phyloP scores from a whole-genome alignment of 2,888 invertebrate species.

The Rhagophthalmus giganteus region DNA sequence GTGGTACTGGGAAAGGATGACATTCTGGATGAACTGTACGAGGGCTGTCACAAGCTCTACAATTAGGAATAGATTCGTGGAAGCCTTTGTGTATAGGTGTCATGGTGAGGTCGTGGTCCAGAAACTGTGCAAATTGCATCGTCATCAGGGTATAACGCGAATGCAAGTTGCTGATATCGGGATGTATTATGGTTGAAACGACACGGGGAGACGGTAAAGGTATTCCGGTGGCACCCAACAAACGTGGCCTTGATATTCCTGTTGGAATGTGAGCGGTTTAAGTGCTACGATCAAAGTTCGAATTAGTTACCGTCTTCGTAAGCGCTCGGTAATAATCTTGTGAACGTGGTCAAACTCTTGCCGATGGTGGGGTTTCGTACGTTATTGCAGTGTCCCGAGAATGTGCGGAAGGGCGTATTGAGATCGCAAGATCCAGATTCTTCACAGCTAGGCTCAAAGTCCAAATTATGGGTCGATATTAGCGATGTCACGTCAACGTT shows the following conservation, averaged over 20 bases:
- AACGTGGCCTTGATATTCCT: constrained; percentile 80
- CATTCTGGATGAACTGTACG: constrained; percentile 91
- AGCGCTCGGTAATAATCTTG: constrained; percentile 79
- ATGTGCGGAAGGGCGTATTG: constrained; percentile 69
- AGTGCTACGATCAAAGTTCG: constrained; percentile 36
- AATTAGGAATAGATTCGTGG: constrained; percentile 88
- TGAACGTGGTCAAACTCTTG: constrained; percentile 82
- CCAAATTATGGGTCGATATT: constrained; percentile 64
- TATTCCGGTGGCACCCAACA: constrained; percentile 72
- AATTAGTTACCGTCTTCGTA: constrained; percentile 76
- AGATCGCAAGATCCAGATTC: constrained; percentile 73
- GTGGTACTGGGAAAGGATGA: constrained; percentile 87
- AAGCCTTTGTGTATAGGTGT: constrained; percentile 92
- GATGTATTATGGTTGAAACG: constrained; percentile 86
- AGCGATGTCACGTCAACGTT: constrained; percentile 77
- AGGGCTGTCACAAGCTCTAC: constrained; percentile 84
- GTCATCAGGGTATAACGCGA: constrained; percentile 86
- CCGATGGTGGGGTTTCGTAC: constrained; percentile 80
- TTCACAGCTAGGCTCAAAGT: constrained; percentile 72
- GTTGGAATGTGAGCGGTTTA: constrained; percentile 21
- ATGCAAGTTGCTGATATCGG: constrained; percentile 88
- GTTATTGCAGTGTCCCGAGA: constrained; percentile 88
- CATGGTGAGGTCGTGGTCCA: constrained; percentile 94
- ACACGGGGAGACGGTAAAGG: constrained; percentile 83
- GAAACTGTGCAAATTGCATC: constrained; percentile 94